A percentile compares a stretch with the other conserved stretches of the same genome.
Evolutionary conservation across 2,113 vertebrate genomes (phyloP).

Genomic region (Myrmophylax atrothorax): DNA sequence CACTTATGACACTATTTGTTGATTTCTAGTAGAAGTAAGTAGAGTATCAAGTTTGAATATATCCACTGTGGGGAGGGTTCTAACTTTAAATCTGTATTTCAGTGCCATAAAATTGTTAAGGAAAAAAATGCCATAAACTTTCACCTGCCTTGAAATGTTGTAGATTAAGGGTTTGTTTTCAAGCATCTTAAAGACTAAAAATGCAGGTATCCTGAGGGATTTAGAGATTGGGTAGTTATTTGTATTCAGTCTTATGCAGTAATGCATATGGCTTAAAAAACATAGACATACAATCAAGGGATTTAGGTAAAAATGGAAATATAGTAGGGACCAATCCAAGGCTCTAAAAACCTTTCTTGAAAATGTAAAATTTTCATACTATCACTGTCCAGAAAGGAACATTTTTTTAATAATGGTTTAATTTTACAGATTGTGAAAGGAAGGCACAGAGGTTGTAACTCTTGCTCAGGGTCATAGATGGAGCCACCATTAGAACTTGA

Average conservation of each 20-base stretch:
- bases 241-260: background rate
- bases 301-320: background rate
- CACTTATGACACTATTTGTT: background rate
- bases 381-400: background rate
- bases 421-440: background rate
- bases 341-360: background rate
- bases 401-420: background rate
- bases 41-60: background rate
- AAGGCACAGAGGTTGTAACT: background rate
- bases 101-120: background rate
- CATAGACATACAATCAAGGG: background rate
- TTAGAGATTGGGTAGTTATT: background rate
- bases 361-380: background rate
- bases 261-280: background rate
- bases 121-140: background rate
- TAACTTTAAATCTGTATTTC: background rate
- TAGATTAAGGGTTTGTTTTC: background rate
- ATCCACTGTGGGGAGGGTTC: background rate
- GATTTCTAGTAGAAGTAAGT: slow-evolving; percentile 23
- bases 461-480: background rate
- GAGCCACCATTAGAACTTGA: background rate
- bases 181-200: background rate
- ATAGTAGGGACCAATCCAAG: background rate
- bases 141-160: background rate
- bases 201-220: background rate